These are phyloP conservation scores for Plectrocnemia conspersa DNA, from an alignment of 1,140 invertebrate genomes.

Conservation along the genomic window DNA sequence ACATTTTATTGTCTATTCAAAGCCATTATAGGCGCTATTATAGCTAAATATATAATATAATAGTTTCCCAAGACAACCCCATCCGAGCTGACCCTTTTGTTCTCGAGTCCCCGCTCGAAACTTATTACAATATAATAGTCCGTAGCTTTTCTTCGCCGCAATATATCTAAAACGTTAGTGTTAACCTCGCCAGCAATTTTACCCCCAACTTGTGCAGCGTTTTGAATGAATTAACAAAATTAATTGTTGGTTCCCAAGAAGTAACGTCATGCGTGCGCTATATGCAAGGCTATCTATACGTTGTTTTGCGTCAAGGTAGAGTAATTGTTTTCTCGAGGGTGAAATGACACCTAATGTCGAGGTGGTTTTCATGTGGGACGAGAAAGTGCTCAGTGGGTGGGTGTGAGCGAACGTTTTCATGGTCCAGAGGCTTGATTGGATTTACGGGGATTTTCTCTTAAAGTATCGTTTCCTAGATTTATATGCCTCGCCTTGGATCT, in stretches of 20 bases:
- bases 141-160: constrained; percentile 29
- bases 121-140: constrained; percentile 34
- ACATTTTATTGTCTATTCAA: too few relatives aligned
- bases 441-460: constrained; percentile 22
- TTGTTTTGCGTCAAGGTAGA: constrained; percentile 3
- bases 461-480: constrained; percentile 9
- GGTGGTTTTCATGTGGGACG: neutral
- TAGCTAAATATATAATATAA: too few relatives aligned
- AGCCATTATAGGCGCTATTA: too few relatives aligned
- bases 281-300: neutral
- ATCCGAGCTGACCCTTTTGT: constrained; percentile 26
- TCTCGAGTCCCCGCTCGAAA: constrained; percentile 26
- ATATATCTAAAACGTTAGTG: constrained; percentile 35
- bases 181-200: constrained; percentile 17
- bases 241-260: constrained; percentile 5
- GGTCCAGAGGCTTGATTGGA: constrained; percentile 31
- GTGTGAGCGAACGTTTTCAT: constrained; percentile 20
- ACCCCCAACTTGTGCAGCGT: neutral
- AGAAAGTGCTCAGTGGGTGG: neutral
- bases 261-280: neutral
- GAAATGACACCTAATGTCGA: constrained; percentile 30
- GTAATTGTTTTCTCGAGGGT: constrained; percentile 34
- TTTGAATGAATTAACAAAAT: neutral
- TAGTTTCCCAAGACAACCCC: too few relatives aligned
- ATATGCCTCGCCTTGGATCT: constrained; percentile 2